phyloP scores from a whole-genome alignment of 1,140 invertebrate genomes.

The Macrosteles quadrilineatus region DNA sequence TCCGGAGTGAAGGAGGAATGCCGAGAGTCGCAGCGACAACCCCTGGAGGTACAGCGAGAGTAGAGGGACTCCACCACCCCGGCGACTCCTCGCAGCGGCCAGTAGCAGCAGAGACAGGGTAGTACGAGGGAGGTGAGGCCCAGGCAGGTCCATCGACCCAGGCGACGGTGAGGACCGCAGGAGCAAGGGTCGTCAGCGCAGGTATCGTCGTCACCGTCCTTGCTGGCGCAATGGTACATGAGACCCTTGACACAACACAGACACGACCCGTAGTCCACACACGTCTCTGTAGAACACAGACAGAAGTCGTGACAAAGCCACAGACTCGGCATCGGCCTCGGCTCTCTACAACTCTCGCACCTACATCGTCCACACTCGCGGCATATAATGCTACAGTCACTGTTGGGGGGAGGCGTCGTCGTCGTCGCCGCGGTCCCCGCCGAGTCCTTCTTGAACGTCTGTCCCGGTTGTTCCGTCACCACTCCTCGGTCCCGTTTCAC shows the following conservation, averaged over 20 bases:
- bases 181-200: slow-evolving; percentile 78
- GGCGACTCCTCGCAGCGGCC: slow-evolving; percentile 82
- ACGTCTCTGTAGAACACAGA: slow-evolving; percentile 81
- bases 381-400: slow-evolving; percentile 71
- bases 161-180: slow-evolving; percentile 68
- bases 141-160: slow-evolving; percentile 82
- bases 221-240: slow-evolving; percentile 88
- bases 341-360: slow-evolving; percentile 83
- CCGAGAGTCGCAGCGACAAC: slow-evolving; percentile 57
- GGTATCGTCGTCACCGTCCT: slow-evolving; percentile 55
- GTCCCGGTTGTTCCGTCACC: slow-evolving; percentile 34
- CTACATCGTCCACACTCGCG: slow-evolving; percentile 80
- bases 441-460: slow-evolving; percentile 40
- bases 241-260: slow-evolving; percentile 90
- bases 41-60: slow-evolving; percentile 70
- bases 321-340: slow-evolving; percentile 76
- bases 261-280: slow-evolving; percentile 86
- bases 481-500: slow-evolving; percentile 31
- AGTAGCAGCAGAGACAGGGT: slow-evolving; percentile 90
- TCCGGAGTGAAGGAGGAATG: slow-evolving; percentile 21
- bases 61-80: slow-evolving; percentile 78
- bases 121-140: slow-evolving; percentile 74
- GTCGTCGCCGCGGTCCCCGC: slow-evolving; percentile 33
- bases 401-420: slow-evolving; percentile 44
- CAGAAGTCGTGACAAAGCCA: slow-evolving; percentile 88